Evolutionary conservation across 2,888 invertebrate genomes (phyloP).

Genomic region (Amorpha juglandis): DNA sequence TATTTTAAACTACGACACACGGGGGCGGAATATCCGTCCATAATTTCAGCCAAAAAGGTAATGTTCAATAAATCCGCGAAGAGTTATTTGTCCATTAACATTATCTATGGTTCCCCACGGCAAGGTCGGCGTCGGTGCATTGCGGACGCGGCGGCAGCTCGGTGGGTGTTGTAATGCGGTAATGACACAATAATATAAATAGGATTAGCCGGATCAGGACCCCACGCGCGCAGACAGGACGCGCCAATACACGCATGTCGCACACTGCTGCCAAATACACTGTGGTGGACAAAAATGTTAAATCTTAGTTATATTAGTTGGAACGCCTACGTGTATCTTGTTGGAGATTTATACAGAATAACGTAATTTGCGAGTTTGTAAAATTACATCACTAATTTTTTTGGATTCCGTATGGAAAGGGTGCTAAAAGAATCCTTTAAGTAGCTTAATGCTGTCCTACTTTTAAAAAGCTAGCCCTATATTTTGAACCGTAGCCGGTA

Average conservation of each 20-base stretch:
- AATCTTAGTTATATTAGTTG: background rate
- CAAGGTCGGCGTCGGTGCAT: conserved; percentile 37
- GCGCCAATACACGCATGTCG: conserved; percentile 61
- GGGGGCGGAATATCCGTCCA: background rate
- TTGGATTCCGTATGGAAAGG: no score
- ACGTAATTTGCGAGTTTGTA: background rate
- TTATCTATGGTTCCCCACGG: background rate
- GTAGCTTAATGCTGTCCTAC: no score
- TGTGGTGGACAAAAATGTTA: background rate
- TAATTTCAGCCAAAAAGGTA: background rate
- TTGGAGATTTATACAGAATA: no score
- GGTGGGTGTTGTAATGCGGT: conserved; percentile 72
- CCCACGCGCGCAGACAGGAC: conserved; percentile 82
- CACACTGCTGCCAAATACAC: background rate
- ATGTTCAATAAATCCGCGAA: background rate
- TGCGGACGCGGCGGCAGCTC: conserved; percentile 54
- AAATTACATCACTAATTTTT: no score
- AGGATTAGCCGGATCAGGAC: conserved; percentile 73
- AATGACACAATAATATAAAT: conserved; percentile 76
- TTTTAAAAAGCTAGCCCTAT: no score
- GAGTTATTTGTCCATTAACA: background rate
- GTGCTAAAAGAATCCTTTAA: no score
- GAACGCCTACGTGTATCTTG: background rate
- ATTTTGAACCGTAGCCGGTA: no score
- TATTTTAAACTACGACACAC: background rate